Conservation (phyloP, 2,888 invertebrate genomes). For the Dorcus parallelipipedus region DNA sequence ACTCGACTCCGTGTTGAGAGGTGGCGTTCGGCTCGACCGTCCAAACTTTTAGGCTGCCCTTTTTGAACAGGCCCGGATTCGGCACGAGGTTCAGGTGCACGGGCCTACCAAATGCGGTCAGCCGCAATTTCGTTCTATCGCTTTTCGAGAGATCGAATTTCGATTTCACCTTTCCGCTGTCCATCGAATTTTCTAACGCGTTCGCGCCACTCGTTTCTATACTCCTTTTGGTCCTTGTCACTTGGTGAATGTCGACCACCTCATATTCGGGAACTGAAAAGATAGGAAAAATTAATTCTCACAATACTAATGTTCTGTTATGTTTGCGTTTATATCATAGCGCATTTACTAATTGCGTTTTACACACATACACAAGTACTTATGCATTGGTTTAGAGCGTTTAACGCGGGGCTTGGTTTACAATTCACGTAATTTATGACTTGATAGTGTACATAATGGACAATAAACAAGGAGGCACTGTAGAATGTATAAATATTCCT, state of each 20-base stretch:
- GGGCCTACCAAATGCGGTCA: slow-evolving; percentile 77
- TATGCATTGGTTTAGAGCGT: no score
- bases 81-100: slow-evolving; percentile 71
- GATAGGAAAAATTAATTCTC: neutral
- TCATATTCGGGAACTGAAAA: slow-evolving; percentile 76
- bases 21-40: slow-evolving; percentile 74
- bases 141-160: neutral
- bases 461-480: no score
- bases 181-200: slow-evolving; percentile 33
- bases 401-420: no score
- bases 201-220: slow-evolving; percentile 30
- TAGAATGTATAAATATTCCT: no score
- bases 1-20: slow-evolving; percentile 74
- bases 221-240: slow-evolving; percentile 47
- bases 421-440: no score
- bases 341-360: no score
- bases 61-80: slow-evolving; percentile 74
- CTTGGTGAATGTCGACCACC: slow-evolving; percentile 72
- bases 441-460: no score
- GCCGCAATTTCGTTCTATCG: slow-evolving; percentile 26
- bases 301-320: no score
- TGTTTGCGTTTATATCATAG: no score
- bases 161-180: slow-evolving; percentile 32
- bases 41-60: slow-evolving; percentile 78
- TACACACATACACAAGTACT: no score